Conservation (phyloP, 2,113 vertebrate species). For the Peromyscus maniculatus region DNA sequence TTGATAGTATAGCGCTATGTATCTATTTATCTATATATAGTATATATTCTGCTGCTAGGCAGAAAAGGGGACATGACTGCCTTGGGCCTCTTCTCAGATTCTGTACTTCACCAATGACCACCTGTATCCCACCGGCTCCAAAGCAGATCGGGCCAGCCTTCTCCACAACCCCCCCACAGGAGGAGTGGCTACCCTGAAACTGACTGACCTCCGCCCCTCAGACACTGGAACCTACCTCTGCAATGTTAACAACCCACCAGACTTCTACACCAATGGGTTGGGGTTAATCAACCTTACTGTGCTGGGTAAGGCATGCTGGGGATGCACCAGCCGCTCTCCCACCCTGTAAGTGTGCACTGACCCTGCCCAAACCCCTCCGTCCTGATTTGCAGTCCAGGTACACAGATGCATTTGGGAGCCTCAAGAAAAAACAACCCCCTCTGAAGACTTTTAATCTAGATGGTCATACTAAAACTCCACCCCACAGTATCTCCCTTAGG, state of each 20-base stretch:
- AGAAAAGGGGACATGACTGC: neutral
- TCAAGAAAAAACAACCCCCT: neutral
- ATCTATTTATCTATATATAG: neutral
- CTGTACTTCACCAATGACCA: conserved; percentile 85
- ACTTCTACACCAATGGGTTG: conserved; percentile 85
- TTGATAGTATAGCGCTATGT: neutral
- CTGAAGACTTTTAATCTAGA: conserved; percentile 8
- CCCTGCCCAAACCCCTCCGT: neutral
- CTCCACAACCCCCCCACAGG: conserved; percentile 83
- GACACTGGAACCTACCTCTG: conserved; percentile 89
- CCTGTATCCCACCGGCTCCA: conserved; percentile 83
- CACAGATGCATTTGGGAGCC: neutral
- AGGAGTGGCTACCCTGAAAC: conserved; percentile 85
- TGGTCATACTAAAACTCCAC: neutral
- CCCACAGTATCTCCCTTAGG: neutral
- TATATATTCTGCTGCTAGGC: neutral
- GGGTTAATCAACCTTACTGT: conserved; percentile 87
- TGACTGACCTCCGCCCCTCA: conserved; percentile 77
- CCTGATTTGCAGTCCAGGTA: neutral
- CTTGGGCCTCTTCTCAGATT: conserved; percentile 79
- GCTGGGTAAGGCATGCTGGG: conserved; percentile 69
- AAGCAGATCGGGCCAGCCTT: conserved; percentile 82
- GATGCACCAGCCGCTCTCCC: neutral
- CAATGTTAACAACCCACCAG: conserved; percentile 87
- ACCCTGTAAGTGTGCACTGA: neutral